These are phyloP conservation scores for Beris morrisii DNA, from an alignment of 2,888 invertebrate species.

Conservation along the genomic window DNA sequence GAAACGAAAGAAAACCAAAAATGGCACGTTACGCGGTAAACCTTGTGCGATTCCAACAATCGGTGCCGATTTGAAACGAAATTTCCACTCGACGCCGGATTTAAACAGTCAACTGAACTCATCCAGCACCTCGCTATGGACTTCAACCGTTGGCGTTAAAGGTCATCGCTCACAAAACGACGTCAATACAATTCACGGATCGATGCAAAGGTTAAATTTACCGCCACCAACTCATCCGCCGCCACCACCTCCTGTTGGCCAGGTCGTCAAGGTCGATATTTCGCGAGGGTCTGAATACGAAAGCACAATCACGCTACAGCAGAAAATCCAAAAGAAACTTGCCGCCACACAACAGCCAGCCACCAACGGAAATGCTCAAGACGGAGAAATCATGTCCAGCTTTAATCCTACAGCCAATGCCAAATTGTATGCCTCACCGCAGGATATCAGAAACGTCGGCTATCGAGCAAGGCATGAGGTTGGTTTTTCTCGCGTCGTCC, in stretches of 20 bases:
- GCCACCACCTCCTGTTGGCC: constrained; percentile 75
- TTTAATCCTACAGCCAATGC: constrained; percentile 86
- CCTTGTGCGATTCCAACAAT: constrained; percentile 55
- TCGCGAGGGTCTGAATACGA: constrained; percentile 58
- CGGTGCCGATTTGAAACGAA: constrained; percentile 65
- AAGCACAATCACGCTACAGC: constrained; percentile 52
- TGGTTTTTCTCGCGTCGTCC: constrained; percentile 18
- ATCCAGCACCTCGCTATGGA: constrained; percentile 54
- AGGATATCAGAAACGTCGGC: constrained; percentile 76
- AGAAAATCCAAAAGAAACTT: constrained; percentile 53
- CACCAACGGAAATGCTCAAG: constrained; percentile 41
- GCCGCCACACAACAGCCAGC: constrained; percentile 44
- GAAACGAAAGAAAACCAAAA: constrained; percentile 71
- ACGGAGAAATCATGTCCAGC: constrained; percentile 71
- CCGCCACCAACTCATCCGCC: constrained; percentile 83
- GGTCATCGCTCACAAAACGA: constrained; percentile 74
- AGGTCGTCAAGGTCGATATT: constrained; percentile 70
- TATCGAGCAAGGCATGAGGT: constrained; percentile 60
- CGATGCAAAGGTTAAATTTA: constrained; percentile 59
- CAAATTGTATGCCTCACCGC: constrained; percentile 86
- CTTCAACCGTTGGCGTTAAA: constrained; percentile 50
- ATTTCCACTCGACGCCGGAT: constrained; percentile 91
- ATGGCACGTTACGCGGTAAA: constrained; percentile 54
- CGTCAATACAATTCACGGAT: constrained; percentile 59
- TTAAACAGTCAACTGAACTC: constrained; percentile 60